Conservation (phyloP, 1,140 invertebrate species). For the Belonocnema kinseyi region DNA sequence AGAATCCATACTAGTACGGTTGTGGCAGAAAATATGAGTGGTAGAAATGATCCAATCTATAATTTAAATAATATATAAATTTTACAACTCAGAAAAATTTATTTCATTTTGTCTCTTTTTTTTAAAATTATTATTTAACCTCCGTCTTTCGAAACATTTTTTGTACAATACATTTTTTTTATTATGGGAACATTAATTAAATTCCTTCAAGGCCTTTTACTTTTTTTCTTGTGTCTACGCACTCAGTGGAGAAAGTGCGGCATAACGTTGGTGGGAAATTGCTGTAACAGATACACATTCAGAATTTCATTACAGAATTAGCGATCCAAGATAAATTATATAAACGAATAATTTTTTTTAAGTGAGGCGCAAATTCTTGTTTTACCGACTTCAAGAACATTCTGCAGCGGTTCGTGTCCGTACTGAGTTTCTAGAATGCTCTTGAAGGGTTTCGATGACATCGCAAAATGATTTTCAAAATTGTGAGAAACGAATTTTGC, state of each 20-base stretch:
- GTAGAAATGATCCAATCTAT: too few species aligned
- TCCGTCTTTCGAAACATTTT: neutral
- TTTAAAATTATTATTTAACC: neutral
- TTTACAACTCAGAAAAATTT: too few species aligned
- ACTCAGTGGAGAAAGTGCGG: neutral
- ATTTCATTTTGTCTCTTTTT: too few species aligned
- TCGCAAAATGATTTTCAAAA: too few species aligned
- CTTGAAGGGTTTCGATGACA: too few species aligned
- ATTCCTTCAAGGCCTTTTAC: slow-evolving; percentile 1
- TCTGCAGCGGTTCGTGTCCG: too few species aligned
- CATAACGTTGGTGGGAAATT: slow-evolving; percentile 24
- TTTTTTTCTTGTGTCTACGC: neutral
- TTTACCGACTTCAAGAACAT: too few species aligned
- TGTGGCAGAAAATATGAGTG: too few species aligned
- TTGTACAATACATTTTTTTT: neutral
- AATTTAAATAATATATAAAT: too few species aligned
- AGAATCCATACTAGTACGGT: neutral
- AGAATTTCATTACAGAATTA: neutral
- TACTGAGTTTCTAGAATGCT: too few species aligned
- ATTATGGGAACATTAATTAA: neutral
- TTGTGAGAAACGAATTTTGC: too few species aligned
- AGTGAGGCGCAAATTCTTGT: neutral
- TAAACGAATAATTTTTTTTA: neutral
- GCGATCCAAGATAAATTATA: neutral
- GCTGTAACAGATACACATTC: neutral